phyloP scores from a whole-genome alignment of 2,797 vertebrate species.

The Crocidura indochinensis region DNA sequence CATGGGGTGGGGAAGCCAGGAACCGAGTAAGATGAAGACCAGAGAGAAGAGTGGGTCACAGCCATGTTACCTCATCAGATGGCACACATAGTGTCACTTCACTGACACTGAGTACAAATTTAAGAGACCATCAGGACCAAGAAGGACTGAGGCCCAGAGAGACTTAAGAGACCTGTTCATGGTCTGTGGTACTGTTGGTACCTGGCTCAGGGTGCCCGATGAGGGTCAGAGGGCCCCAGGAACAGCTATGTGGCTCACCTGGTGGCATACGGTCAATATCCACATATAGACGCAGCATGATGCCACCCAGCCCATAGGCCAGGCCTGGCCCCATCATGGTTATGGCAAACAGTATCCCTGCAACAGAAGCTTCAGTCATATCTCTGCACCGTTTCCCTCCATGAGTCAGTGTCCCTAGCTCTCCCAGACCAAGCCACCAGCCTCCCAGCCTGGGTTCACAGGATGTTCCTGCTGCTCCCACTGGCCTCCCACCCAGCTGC shows the following conservation, averaged over 20 bases:
- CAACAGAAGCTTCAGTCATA: slow-evolving; percentile 24
- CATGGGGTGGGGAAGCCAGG: neutral
- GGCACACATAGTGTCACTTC: neutral
- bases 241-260: slow-evolving; percentile 85
- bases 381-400: fast-evolving
- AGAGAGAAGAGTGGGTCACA: neutral
- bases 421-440: neutral
- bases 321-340: slow-evolving; percentile 94
- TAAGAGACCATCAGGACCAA: neutral
- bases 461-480: neutral
- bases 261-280: slow-evolving; percentile 93
- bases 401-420: neutral
- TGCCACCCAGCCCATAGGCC: slow-evolving; percentile 93
- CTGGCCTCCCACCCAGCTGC: neutral
- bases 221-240: neutral
- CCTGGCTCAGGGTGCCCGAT: neutral
- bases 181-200: neutral
- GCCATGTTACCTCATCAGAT: neutral
- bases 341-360: slow-evolving; percentile 95
- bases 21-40: neutral
- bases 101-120: neutral
- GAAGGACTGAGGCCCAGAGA: neutral
- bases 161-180: neutral
- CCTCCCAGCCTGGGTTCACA: neutral
- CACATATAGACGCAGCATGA: slow-evolving; percentile 93